Conservation (phyloP, 2,797 vertebrate genomes). For the Coccyzus lansbergi region DNA sequence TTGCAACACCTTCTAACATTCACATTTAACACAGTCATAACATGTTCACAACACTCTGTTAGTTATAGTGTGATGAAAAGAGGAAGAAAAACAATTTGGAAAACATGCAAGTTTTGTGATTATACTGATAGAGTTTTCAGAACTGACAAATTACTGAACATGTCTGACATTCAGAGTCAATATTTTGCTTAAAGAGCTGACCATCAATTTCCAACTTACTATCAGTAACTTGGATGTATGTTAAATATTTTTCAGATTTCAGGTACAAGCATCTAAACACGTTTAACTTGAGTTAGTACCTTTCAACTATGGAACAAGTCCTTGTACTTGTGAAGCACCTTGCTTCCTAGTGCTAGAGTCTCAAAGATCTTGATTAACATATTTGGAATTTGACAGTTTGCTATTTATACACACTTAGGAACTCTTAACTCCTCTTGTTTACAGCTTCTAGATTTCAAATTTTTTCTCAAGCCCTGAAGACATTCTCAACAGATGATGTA, state of each 20-base stretch:
- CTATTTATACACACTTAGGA: not conserved
- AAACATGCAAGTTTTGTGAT: not conserved
- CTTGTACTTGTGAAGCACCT: not conserved
- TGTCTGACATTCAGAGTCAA: not conserved
- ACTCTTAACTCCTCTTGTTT: not conserved
- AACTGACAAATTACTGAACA: not conserved
- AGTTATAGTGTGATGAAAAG: not conserved
- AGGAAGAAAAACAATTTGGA: not conserved
- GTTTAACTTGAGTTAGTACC: not conserved
- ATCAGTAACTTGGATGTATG: not conserved
- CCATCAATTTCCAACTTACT: not conserved
- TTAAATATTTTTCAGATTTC: not conserved
- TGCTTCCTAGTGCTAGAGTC: not conserved
- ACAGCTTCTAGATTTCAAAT: not conserved
- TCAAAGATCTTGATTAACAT: not conserved
- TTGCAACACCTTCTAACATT: not conserved
- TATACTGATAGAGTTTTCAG: not conserved
- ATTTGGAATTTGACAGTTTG: not conserved
- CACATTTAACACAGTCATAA: not conserved
- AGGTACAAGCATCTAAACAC: not conserved
- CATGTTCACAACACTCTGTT: not conserved
- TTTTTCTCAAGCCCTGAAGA: not conserved
- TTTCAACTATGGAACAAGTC: not conserved
- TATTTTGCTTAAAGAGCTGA: not conserved
- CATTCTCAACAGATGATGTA: not conserved